phyloP scores from a whole-genome alignment of 1,140 invertebrate species.

The Wiebesia pumilae region DNA sequence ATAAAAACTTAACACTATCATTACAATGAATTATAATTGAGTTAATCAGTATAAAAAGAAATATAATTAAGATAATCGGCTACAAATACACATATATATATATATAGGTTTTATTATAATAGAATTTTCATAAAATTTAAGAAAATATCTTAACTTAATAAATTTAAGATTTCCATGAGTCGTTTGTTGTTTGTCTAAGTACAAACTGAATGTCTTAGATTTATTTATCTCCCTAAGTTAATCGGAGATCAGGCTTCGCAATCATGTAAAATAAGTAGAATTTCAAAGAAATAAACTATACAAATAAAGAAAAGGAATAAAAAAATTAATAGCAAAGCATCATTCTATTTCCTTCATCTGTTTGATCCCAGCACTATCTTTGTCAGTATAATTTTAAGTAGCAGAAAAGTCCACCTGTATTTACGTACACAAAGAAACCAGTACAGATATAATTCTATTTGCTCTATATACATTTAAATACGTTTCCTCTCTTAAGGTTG shows the following conservation, averaged over 20 bases:
- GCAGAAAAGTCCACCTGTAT: neutral
- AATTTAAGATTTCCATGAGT: too few relatives aligned
- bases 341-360: neutral
- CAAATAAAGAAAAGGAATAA: neutral
- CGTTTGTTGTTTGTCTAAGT: too few relatives aligned
- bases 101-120: too few relatives aligned
- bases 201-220: neutral
- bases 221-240: neutral
- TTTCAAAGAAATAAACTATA: conserved; percentile 8
- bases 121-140: too few relatives aligned
- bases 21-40: too few relatives aligned
- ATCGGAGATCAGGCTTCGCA: neutral
- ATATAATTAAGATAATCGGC: too few relatives aligned
- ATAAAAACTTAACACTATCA: too few relatives aligned
- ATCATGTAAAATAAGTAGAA: neutral
- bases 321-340: conserved; percentile 10
- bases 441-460: conserved; percentile 2
- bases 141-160: too few relatives aligned
- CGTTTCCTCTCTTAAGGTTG: neutral
- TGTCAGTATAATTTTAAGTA: neutral
- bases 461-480: neutral
- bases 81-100: too few relatives aligned
- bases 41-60: too few relatives aligned
- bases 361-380: neutral
- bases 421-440: neutral